phyloP scores from a whole-genome alignment of 2,797 vertebrate genomes.

The Cryptoprocta ferox region DNA sequence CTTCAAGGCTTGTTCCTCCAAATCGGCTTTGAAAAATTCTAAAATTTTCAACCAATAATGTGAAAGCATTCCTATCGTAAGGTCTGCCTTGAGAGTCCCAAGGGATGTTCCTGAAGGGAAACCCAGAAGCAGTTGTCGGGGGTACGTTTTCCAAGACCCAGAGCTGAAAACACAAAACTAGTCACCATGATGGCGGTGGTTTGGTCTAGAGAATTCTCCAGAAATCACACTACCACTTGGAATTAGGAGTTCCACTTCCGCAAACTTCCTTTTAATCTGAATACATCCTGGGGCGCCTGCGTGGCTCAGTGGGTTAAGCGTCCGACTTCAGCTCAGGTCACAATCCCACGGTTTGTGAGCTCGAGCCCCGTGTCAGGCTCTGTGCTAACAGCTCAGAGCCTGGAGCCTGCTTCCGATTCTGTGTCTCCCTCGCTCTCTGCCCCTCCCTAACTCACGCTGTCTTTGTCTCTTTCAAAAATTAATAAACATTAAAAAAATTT shows the following conservation, averaged over 20 bases:
- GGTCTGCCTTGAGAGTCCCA: not conserved
- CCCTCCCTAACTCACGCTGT: too few relatives aligned
- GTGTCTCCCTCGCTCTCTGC: too few relatives aligned
- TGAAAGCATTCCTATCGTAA: conserved; percentile 43
- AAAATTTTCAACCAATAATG: not conserved
- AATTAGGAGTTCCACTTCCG: conserved; percentile 11
- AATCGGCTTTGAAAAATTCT: conserved; percentile 26
- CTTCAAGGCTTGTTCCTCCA: conserved; percentile 51
- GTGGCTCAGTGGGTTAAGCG: too few relatives aligned
- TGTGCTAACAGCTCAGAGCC: too few relatives aligned
- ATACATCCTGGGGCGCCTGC: not conserved
- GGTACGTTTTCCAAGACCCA: not conserved
- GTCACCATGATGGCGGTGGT: not conserved
- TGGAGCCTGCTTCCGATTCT: too few relatives aligned
- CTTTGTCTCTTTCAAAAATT: too few relatives aligned
- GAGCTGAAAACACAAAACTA: not conserved
- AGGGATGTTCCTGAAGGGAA: not conserved
- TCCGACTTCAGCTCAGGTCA: too few relatives aligned
- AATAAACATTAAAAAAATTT: too few relatives aligned
- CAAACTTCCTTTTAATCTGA: conserved; percentile 24
- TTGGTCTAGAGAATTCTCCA: conserved; percentile 35
- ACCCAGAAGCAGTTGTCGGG: not conserved
- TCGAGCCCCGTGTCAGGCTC: too few relatives aligned
- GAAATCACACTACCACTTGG: conserved; percentile 30
- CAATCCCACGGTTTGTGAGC: too few relatives aligned